Percentiles rank a stretch among this genome's conserved stretches.
Evolutionary conservation across 2,797 vertebrate species (phyloP).

Genomic region (Epinephelus coioides): DNA sequence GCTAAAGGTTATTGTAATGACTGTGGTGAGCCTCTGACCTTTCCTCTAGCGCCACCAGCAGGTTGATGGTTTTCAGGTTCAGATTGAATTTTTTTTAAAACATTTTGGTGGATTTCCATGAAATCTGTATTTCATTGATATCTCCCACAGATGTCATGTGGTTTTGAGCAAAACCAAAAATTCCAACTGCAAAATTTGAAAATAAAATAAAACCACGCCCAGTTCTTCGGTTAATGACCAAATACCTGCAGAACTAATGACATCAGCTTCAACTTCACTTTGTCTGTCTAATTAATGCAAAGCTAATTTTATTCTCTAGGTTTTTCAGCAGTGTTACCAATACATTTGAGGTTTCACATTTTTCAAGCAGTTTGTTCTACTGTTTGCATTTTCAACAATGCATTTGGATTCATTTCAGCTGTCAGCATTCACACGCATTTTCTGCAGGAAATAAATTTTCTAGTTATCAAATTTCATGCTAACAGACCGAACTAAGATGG

Average conservation of each 20-base stretch:
- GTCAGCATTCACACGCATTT: too few relatives aligned
- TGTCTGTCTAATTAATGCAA: too few relatives aligned
- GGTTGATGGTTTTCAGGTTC: background rate
- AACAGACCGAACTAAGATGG: background rate
- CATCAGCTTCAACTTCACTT: too few relatives aligned
- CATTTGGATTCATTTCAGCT: too few relatives aligned
- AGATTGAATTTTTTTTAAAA: background rate
- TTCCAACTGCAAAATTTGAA: background rate
- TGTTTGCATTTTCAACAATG: too few relatives aligned
- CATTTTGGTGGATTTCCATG: background rate
- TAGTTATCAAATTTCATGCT: background rate
- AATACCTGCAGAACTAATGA: background rate
- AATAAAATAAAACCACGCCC: too few relatives aligned
- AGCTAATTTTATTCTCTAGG: too few relatives aligned
- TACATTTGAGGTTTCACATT: too few relatives aligned
- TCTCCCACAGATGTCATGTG: background rate
- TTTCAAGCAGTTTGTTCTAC: too few relatives aligned
- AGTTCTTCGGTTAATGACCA: too few relatives aligned
- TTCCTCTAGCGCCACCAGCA: background rate
- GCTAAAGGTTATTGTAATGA: background rate
- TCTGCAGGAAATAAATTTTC: too few relatives aligned
- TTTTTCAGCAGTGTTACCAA: too few relatives aligned
- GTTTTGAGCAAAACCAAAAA: background rate
- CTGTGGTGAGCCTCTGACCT: background rate
- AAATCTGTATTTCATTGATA: background rate